These are phyloP conservation scores for Brenthis hecate DNA, from an alignment of 2,888 invertebrate species.

Conservation along the genomic window DNA sequence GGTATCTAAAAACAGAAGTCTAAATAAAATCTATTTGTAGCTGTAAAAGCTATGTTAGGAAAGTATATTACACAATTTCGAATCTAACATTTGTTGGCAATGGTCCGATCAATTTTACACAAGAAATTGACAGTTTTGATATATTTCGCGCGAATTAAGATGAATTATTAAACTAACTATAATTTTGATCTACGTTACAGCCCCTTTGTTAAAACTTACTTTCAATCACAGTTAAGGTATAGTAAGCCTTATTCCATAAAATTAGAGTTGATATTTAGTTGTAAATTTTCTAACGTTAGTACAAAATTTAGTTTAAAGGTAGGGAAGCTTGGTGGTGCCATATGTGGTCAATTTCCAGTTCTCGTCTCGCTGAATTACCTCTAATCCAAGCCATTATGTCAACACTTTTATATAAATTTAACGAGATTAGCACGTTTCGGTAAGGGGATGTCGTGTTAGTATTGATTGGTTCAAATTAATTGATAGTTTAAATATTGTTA, in stretches of 20 bases:
- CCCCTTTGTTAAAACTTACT: conserved; percentile 8
- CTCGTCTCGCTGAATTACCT: conserved; percentile 66
- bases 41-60: background rate
- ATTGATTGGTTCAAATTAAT: conserved; percentile 15
- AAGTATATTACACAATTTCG: conserved; percentile 6
- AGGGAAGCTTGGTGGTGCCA: conserved; percentile 52
- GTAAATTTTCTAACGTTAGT: background rate
- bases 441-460: conserved; percentile 30
- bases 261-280: conserved; percentile 16
- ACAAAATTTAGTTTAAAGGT: conserved; percentile 19
- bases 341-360: conserved; percentile 70
- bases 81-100: conserved; percentile 26
- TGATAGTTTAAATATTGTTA: conserved; percentile 14
- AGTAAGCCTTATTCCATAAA: conserved; percentile 23
- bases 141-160: conserved; percentile 54
- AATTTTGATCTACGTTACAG: conserved; percentile 41
- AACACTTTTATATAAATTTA: conserved; percentile 66
- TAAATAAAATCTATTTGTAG: no score
- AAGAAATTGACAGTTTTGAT: conserved; percentile 46
- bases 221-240: conserved; percentile 30
- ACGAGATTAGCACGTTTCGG: conserved; percentile 46
- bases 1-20: no score
- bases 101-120: conserved; percentile 23
- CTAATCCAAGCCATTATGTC: conserved; percentile 70
- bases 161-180: conserved; percentile 67